Conservation (phyloP, 2,888 invertebrate species). For the Drosophila nigricruria region DNA sequence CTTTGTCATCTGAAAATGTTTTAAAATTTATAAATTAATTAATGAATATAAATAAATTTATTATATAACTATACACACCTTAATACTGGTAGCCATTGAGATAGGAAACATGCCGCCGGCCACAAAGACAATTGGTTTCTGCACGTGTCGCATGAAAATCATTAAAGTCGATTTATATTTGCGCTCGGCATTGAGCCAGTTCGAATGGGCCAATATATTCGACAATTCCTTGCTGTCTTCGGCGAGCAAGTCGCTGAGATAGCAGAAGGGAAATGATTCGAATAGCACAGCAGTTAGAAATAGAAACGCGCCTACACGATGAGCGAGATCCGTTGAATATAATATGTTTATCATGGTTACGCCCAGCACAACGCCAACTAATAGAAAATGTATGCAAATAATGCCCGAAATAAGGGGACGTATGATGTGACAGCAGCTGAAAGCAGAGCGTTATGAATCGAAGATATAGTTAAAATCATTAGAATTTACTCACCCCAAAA, state of each 20-base stretch:
- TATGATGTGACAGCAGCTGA: constrained; percentile 44
- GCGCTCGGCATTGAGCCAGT: constrained; percentile 53
- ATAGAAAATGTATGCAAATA: constrained; percentile 40
- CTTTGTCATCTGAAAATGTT: constrained; percentile 45
- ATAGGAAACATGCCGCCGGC: constrained; percentile 40
- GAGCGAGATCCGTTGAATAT: constrained; percentile 42
- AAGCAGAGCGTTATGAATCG: neutral
- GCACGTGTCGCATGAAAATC: constrained; percentile 33
- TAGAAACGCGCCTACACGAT: constrained; percentile 28
- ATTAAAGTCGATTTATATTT: constrained; percentile 34
- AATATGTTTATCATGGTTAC: constrained; percentile 45
- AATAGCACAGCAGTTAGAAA: constrained; percentile 35
- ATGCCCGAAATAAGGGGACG: constrained; percentile 42
- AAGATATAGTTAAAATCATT: neutral
- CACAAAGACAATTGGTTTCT: constrained; percentile 26
- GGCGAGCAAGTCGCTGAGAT: constrained; percentile 43
- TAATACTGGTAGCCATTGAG: constrained; percentile 32
- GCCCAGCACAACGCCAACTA: constrained; percentile 47
- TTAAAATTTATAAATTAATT: too few species aligned
- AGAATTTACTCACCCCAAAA: constrained; percentile 28
- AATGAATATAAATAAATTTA: too few species aligned
- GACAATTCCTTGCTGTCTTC: constrained; percentile 31
- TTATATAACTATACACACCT: constrained; percentile 21
- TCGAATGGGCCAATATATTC: constrained; percentile 35
- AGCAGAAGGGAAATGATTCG: constrained; percentile 56